Conservation (phyloP, 2,113 vertebrate species). For the Poicephalus gulielmi region DNA sequence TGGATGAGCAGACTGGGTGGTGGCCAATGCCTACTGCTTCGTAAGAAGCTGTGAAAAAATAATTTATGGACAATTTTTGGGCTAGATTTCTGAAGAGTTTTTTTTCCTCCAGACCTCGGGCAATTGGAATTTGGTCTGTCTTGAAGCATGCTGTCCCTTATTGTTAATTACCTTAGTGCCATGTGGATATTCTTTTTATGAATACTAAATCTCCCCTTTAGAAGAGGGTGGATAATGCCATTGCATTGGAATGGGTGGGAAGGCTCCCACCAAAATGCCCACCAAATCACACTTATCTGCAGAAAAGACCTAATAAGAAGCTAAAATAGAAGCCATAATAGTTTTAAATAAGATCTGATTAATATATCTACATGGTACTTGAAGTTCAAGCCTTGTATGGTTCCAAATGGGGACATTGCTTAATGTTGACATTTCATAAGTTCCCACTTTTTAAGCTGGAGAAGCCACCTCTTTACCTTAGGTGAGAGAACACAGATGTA, state of each 20-base stretch:
- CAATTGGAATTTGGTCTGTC: neutral
- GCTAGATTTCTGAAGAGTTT: constrained; percentile 9
- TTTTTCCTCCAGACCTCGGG: constrained; percentile 18
- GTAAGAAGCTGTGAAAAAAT: neutral
- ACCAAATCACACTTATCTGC: neutral
- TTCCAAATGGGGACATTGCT: neutral
- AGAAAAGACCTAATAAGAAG: neutral
- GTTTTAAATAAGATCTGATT: neutral
- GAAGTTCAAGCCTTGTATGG: neutral
- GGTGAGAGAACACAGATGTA: neutral
- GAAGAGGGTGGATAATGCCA: neutral
- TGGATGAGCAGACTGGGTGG: neutral
- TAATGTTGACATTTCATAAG: constrained; percentile 8
- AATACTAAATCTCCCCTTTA: neutral
- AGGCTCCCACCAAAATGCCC: neutral
- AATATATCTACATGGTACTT: neutral
- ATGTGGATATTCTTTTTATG: constrained; percentile 28
- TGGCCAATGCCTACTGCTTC: neutral
- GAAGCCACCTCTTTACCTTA: neutral
- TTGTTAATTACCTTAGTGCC: constrained; percentile 29
- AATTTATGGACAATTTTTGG: neutral
- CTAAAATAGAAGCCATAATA: neutral
- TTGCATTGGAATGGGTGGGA: neutral
- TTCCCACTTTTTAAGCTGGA: neutral
- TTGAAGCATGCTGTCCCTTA: constrained; percentile 1